Conservation (phyloP, 2,888 invertebrate species). For the Stegana nigrithorax region DNA sequence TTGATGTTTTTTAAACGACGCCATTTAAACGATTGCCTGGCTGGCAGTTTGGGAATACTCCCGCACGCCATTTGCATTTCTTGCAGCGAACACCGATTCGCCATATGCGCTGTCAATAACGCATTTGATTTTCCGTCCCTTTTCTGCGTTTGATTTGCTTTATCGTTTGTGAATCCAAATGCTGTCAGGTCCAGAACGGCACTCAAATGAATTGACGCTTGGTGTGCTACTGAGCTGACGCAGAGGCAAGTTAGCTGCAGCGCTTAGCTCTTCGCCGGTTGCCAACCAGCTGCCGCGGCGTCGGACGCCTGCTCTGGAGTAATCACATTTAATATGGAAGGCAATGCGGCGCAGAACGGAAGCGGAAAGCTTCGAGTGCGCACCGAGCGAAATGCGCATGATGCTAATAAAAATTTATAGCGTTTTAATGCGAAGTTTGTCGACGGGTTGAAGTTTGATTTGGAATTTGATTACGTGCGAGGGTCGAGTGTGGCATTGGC, state of each 20-base stretch:
- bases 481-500: not conserved
- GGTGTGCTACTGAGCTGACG: not conserved
- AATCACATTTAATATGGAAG: conserved; percentile 63
- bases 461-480: not conserved
- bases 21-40: too few relatives aligned
- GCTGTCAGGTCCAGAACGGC: conserved; percentile 60
- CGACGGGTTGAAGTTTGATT: not conserved
- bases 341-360: conserved; percentile 59
- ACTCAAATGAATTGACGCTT: conserved; percentile 61
- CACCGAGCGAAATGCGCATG: conserved; percentile 31
- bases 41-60: too few relatives aligned
- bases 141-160: too few relatives aligned
- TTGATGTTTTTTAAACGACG: too few relatives aligned
- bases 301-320: conserved; percentile 37
- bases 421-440: not conserved
- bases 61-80: too few relatives aligned
- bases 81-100: not conserved
- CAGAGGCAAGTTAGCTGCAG: not conserved
- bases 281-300: conserved; percentile 28
- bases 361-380: too few relatives aligned
- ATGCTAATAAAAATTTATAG: conserved; percentile 25
- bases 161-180: conserved; percentile 33
- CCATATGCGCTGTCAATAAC: not conserved
- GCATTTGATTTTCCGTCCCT: conserved; percentile 19
- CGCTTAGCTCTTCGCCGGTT: not conserved